Evolutionary conservation across 2,797 vertebrate species (phyloP), one percentile per base, ranked within the genome.

Genomic region (Chelon labrosus): DNA sequence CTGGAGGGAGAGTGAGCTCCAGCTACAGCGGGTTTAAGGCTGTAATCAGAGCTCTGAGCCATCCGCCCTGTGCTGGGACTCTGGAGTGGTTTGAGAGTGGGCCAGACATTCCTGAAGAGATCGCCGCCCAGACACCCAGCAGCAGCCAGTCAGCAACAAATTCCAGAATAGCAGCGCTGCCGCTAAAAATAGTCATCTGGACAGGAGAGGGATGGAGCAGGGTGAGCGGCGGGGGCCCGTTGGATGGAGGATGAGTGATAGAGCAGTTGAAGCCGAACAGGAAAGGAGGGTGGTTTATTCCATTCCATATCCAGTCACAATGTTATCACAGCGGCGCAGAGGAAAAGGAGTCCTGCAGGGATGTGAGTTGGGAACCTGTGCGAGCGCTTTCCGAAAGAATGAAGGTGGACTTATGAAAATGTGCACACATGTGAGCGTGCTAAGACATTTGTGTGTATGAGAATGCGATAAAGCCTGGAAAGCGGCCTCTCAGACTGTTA

Each of bases 41-140:
- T 95, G 95, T 93, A 96, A 94, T 95, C 94, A 90, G 88, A 92
- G 92, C 90, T 73, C 84, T 65, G 85, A 91, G 92, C 94, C 94
- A 93, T 95, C 90, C 83, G 88, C 93, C 90, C 83, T 93, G 92
- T 78, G 80, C 92, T 90, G 95, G 87, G 93, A 93, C 95, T 97
- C 95, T 96, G 93, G 95, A 94, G 96, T 94, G 96, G 96, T 93
- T 96, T 97, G 97, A 96, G 91, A 79, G 57, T 78, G 86, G 94
- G 96, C 97, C 97, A 98, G 93, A 95, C 95, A 97, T 97, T 95
- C 96, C 95, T 96, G 94, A 96, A 96, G 96, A 95, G 96, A 97
- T 96, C 95, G 94, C 95, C 94, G 94, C 96, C 94, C 96, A 96
- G 95, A 96, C 95, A 95, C 94, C 93, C 91, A 89, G 91, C 94